Evolutionary conservation across 2,113 vertebrate genomes (phyloP), one percentile per base, ranked within the genome.

Genomic region (Ptilorrhoa leucosticta): DNA sequence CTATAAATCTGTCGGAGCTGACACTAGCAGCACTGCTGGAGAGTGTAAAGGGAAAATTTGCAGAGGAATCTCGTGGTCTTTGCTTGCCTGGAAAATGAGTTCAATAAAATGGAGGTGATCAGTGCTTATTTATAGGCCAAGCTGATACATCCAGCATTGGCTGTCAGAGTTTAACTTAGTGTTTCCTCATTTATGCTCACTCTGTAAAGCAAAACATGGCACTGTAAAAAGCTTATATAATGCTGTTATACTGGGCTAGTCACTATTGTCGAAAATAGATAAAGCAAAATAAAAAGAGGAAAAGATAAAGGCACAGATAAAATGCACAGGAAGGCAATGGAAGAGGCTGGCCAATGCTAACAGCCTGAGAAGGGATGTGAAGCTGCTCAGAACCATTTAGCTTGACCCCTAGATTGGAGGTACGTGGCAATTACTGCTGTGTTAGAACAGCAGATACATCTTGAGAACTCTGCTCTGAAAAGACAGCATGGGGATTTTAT

Each of bases 81-180:
- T 97, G 96, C 97, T 97, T 97, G 97, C 97, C 97, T 98, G 96
- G 97, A 97, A 98, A 98, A 98, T 98, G 98, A 98, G 97, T 97
- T 98, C 97, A 97, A 97, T 98, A 98, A 98, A 98, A 98, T 96
- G 97, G 97, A 98, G 97, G 97, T 97, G 98, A 98, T 98, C 98
- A 97, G 97, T 91, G 98, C 97, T 98, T 98, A 98, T 98, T 98
- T 98, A 98, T 98, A 98, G 98, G 96, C 96, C 96, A 93, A 94
- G 96, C 91, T 60, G 98, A 97, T 97, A 95, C 97, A 97, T 98
- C 97, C 96, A 97, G 96, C 95, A 95, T 60, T 9, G 89, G 95
- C 97, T 97, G 95, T 97, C 97, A 97, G 95, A 91, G 78, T 93
- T 95, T 96, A 98, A 98, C 97, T 97, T 96, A 96, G 97, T 95